Evolutionary conservation across 2,113 vertebrate species (phyloP).

Genomic region (Chloroceryle aenea): DNA sequence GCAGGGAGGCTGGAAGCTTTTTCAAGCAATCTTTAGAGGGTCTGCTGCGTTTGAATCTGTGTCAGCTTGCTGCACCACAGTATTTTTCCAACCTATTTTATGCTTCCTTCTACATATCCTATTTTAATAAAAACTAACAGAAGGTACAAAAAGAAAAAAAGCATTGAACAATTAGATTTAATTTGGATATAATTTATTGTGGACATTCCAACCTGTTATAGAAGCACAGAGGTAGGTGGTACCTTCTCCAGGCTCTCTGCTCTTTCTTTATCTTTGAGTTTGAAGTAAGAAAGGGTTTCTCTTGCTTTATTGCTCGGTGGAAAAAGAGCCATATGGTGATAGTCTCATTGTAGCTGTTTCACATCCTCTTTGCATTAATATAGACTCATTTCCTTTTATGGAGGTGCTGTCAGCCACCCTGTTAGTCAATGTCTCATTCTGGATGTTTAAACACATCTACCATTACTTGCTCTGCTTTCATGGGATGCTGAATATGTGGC

Average conservation of each 20-base stretch:
- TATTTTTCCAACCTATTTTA: background rate
- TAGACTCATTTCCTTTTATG: background rate
- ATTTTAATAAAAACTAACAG: background rate
- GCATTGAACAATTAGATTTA: background rate
- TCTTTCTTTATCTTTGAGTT: background rate
- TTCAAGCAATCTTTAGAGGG: background rate
- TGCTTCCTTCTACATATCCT: background rate
- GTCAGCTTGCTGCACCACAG: background rate
- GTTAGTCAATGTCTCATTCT: background rate
- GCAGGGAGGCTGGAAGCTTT: background rate
- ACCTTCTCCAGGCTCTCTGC: background rate
- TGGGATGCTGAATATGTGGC: background rate
- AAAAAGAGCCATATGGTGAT: background rate
- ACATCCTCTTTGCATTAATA: background rate
- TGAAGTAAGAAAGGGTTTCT: background rate
- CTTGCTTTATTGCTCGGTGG: background rate
- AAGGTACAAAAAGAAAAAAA: background rate
- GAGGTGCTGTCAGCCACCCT: background rate
- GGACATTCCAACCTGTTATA: background rate
- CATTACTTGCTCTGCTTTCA: background rate
- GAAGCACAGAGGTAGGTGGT: background rate
- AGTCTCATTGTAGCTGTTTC: background rate
- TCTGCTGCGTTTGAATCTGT: background rate
- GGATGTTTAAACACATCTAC: background rate
- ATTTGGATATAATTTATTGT: background rate